These are phyloP conservation scores for Lithodes maja DNA, from an alignment of 2,888 invertebrate genomes.

Conservation along the genomic window DNA sequence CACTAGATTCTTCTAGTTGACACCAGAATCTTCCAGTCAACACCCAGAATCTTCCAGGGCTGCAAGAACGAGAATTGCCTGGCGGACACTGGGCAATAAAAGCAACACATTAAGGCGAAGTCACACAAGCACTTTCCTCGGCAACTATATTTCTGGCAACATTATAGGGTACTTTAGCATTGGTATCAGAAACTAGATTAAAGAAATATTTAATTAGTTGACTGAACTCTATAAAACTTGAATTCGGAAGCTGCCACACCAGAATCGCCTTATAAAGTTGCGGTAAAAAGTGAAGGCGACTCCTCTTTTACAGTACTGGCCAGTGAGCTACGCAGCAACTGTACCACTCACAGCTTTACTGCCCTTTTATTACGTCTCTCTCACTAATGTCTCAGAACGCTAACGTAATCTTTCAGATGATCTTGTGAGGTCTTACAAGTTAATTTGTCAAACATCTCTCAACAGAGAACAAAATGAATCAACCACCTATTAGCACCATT, in stretches of 20 bases:
- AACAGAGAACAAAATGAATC: conserved; percentile 51
- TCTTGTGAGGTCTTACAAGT: conserved; percentile 24
- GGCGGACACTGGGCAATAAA: neutral
- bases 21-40: too few species aligned
- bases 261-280: too few species aligned
- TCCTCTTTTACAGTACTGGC: neutral
- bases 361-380: conserved; percentile 19
- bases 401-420: conserved; percentile 14
- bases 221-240: too few species aligned
- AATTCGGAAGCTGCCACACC: too few species aligned
- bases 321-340: neutral
- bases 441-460: conserved; percentile 42
- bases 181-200: too few species aligned
- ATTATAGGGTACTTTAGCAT: too few species aligned
- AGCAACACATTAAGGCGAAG: neutral
- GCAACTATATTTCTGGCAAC: too few species aligned
- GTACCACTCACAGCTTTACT: conserved; percentile 6
- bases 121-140: too few species aligned
- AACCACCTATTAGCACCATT: conserved; percentile 66
- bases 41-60: too few species aligned
- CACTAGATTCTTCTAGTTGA: too few species aligned
- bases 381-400: conserved; percentile 30
- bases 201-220: too few species aligned
- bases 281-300: too few species aligned
- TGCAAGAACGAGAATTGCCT: neutral